These are phyloP conservation scores for Peromyscus leucopus DNA, from an alignment of 2,113 vertebrate species.

Conservation along the genomic window DNA sequence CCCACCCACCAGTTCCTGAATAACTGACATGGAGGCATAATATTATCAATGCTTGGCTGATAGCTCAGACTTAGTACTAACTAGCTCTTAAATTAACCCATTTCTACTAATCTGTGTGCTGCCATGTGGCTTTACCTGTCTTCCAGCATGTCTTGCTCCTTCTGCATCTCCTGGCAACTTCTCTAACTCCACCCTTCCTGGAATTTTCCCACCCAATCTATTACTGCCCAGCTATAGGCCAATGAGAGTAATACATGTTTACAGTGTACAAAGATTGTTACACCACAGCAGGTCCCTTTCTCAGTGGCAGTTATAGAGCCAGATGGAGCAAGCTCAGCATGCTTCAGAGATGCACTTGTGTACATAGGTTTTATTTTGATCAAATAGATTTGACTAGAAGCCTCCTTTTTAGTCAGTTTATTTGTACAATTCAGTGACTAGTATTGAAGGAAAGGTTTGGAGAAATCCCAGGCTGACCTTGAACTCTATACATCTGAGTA, in stretches of 20 bases:
- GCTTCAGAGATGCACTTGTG: not conserved
- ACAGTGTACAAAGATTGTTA: not conserved
- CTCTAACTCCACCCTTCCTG: not conserved
- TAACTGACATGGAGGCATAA: not conserved
- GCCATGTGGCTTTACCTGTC: not conserved
- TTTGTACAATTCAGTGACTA: not conserved
- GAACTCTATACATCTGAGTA: not conserved
- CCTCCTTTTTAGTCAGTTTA: not conserved
- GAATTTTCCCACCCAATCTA: not conserved
- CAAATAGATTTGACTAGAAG: not conserved
- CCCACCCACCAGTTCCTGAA: not conserved
- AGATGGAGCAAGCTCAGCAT: not conserved
- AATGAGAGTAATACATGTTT: not conserved
- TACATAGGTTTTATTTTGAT: not conserved
- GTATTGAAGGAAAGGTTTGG: not conserved
- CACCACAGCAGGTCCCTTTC: not conserved
- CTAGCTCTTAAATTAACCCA: not conserved
- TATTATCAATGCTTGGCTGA: not conserved
- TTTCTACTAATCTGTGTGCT: not conserved
- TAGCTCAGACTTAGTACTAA: not conserved
- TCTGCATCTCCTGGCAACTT: not conserved
- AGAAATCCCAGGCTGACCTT: not conserved
- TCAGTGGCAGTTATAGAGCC: not conserved
- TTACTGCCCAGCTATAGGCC: not conserved
- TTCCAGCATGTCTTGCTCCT: not conserved